Conservation (phyloP, 2,888 invertebrate species). For the Iselma pallidipennis region DNA sequence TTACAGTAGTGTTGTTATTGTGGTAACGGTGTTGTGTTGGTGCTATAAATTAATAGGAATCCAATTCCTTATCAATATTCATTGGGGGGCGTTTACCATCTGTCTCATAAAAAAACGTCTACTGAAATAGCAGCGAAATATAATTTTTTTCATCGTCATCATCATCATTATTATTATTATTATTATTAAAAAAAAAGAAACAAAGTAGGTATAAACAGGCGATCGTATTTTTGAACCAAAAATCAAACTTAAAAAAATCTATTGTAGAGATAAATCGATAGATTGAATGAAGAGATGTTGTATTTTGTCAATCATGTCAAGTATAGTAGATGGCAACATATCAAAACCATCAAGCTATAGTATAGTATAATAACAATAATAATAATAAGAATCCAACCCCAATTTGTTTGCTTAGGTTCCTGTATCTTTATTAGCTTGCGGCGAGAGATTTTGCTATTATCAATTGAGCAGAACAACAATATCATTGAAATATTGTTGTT, state of each 20-base stretch:
- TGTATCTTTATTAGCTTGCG: background rate
- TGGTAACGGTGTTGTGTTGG: conserved; percentile 23
- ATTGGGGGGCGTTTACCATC: conserved; percentile 52
- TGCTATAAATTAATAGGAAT: conserved; percentile 45
- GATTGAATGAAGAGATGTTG: background rate
- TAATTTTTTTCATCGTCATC: too few relatives aligned
- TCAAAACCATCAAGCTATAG: background rate
- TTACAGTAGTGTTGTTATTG: conserved; percentile 6
- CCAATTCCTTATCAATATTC: conserved; percentile 55
- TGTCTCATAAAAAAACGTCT: conserved; percentile 50
- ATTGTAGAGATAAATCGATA: too few relatives aligned
- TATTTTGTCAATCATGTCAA: background rate
- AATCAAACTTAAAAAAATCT: too few relatives aligned
- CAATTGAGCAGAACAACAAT: too few relatives aligned
- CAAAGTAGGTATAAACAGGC: too few relatives aligned
- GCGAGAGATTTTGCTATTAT: background rate
- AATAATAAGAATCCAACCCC: background rate
- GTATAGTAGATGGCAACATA: background rate
- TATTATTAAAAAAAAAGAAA: background rate
- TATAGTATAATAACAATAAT: too few relatives aligned
- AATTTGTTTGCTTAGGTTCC: background rate
- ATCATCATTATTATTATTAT: too few relatives aligned
- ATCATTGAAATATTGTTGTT: too few relatives aligned
- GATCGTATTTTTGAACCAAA: too few relatives aligned
- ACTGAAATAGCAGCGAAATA: background rate